Evolutionary conservation across 2,113 vertebrate genomes (phyloP), one percentile per base, ranked within the genome.

Genomic region (Sapajus apella): DNA sequence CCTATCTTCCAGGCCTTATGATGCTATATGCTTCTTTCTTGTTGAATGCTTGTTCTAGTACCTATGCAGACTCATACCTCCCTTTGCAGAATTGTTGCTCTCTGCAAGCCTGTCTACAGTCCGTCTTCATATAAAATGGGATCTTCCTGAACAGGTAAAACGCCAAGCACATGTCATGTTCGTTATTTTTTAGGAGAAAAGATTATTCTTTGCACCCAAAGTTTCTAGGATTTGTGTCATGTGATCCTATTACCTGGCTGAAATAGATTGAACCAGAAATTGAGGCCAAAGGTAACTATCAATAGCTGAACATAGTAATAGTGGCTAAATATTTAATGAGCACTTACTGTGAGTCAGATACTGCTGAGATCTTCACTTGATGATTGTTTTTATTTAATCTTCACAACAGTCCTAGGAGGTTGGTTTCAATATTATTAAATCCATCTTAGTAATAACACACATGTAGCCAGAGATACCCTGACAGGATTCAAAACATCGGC

Each of bases 341-440:
- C 40, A 55, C 50, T 70, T 75, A 45, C 45, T 80, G 37, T 88
- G 37, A 58, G 55, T 89, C 85, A 82, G 84, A 72, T 5, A 61
- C 45, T 66, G 12, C 58, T 47, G 32, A 76, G 30, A 50, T 23
- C 17, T 40, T 90, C 23, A n/a, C 25, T 50, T 83, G 61, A 43
- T 58, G 47, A 37, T 66, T 83, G n/a, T 47, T 95, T 87, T 64
- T 47, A 70, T 47, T 87, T 95, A 56, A 76, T 43, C 37, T 83
- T 87, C 68, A 93, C 61, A 75, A 73, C 7, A 37, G 82, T 58
- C 50, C 32, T 85, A 11, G 87, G 82, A 97, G n/a, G n/a, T 68
- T 90, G 70, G 17, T 70, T 45, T 45, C 72, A 66, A 84, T 91
- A 81, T 88, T 81, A 80, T 58, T 79, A 94, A 90, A 85, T 52